Evolutionary conservation across 1,140 invertebrate genomes (phyloP).

Genomic region (Hycleus phaleratus): DNA sequence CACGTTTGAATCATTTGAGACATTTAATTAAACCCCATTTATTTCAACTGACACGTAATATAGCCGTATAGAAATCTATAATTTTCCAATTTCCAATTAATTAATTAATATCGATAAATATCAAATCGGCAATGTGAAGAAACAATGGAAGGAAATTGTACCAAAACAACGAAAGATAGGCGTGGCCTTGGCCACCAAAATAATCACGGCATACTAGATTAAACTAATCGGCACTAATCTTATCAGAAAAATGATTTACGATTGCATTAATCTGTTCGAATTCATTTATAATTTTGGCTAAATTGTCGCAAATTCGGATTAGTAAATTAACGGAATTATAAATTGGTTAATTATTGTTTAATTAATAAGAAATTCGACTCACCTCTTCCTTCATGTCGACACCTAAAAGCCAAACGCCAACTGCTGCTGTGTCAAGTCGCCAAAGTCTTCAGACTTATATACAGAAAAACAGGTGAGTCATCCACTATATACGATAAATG

Average conservation of each 20-base stretch:
- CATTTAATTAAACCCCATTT: too few relatives aligned
- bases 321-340: background rate
- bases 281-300: too few relatives aligned
- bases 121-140: too few relatives aligned
- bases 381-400: slow-evolving; percentile 22
- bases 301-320: background rate
- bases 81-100: too few relatives aligned
- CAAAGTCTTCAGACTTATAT: background rate
- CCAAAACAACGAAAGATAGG: slow-evolving; percentile 26
- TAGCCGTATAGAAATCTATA: too few relatives aligned
- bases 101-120: too few relatives aligned
- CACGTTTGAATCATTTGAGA: too few relatives aligned
- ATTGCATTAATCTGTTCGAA: too few relatives aligned
- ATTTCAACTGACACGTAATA: too few relatives aligned
- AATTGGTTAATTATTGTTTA: background rate
- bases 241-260: slow-evolving; percentile 6
- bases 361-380: slow-evolving; percentile 7
- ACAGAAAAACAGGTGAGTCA: slow-evolving; percentile 3
- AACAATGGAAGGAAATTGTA: too few relatives aligned
- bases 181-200: slow-evolving; percentile 26
- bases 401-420: slow-evolving; percentile 6
- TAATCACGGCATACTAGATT: background rate
- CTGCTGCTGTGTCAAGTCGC: background rate
- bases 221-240: background rate
- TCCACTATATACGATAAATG: background rate